Conservation (phyloP, 1,140 invertebrate species). For the Drosophila murphyi region DNA sequence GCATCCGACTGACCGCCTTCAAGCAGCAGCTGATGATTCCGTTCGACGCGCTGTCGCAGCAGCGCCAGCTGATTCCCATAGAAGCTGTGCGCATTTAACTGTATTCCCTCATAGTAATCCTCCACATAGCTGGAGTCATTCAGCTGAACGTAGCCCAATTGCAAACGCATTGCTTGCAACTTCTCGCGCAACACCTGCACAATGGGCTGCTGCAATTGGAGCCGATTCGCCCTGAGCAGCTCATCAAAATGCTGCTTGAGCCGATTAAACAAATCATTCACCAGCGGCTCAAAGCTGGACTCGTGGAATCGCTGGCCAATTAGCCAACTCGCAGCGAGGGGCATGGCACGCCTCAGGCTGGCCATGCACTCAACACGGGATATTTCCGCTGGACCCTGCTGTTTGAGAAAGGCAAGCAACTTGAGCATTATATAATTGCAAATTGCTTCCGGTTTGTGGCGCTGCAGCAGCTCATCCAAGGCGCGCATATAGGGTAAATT, state of each 20-base stretch:
- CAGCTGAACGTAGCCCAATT: slow-evolving; percentile 60
- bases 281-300: slow-evolving; percentile 10
- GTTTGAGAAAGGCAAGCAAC: slow-evolving; percentile 68
- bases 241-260: slow-evolving; percentile 61
- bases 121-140: slow-evolving; percentile 54
- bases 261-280: slow-evolving; percentile 42
- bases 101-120: slow-evolving; percentile 53
- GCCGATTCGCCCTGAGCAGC: slow-evolving; percentile 64
- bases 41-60: slow-evolving; percentile 61
- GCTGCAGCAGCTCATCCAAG: slow-evolving; percentile 54
- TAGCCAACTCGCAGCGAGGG: slow-evolving; percentile 70
- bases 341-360: slow-evolving; percentile 73
- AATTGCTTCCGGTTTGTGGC: slow-evolving; percentile 50
- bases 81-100: slow-evolving; percentile 65
- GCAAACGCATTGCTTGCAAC: slow-evolving; percentile 59
- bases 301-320: slow-evolving; percentile 67
- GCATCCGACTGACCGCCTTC: slow-evolving; percentile 3
- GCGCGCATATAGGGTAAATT: slow-evolving; percentile 72
- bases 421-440: slow-evolving; percentile 80
- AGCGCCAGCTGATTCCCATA: slow-evolving; percentile 73
- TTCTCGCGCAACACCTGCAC: slow-evolving; percentile 63
- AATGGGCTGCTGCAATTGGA: slow-evolving; percentile 61
- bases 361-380: slow-evolving; percentile 69
- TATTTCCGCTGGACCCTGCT: slow-evolving; percentile 72
- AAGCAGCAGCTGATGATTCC: slow-evolving; percentile 55